A percentile compares a stretch with the other conserved stretches of the same genome.
Conservation (phyloP, 2,888 invertebrate genomes). For the Xestia sexstrigata region DNA sequence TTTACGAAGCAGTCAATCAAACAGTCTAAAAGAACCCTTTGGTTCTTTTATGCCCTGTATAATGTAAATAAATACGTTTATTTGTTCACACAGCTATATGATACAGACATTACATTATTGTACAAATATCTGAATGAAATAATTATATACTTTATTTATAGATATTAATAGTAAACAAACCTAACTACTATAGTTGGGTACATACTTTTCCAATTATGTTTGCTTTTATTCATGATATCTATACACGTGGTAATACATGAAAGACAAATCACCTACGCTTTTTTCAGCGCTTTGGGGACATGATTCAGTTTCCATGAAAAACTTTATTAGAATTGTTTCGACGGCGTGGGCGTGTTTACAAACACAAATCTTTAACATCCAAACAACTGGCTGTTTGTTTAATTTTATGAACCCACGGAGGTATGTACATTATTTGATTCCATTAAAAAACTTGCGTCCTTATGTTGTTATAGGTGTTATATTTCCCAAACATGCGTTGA, state of each 20-base stretch:
- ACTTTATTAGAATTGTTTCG: background rate
- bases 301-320: constrained; percentile 11
- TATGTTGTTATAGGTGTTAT: background rate
- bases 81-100: background rate
- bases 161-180: background rate
- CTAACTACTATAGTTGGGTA: background rate
- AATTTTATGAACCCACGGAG: background rate
- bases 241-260: background rate
- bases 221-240: background rate
- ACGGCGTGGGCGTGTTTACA: background rate
- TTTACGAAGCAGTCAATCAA: too few species aligned
- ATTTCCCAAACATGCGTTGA: background rate
- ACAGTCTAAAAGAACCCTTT: too few species aligned
- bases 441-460: background rate
- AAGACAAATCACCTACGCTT: too few species aligned
- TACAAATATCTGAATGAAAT: background rate
- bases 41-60: background rate
- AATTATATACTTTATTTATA: background rate
- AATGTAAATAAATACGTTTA: background rate
- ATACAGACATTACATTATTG: background rate
- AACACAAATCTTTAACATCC: background rate
- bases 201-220: background rate
- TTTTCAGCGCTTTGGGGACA: background rate
- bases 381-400: background rate
- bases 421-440: background rate